Base-by-base conservation (phyloP, 2,797 vertebrate genomes). In the Coracias cyanogaster region DNA sequence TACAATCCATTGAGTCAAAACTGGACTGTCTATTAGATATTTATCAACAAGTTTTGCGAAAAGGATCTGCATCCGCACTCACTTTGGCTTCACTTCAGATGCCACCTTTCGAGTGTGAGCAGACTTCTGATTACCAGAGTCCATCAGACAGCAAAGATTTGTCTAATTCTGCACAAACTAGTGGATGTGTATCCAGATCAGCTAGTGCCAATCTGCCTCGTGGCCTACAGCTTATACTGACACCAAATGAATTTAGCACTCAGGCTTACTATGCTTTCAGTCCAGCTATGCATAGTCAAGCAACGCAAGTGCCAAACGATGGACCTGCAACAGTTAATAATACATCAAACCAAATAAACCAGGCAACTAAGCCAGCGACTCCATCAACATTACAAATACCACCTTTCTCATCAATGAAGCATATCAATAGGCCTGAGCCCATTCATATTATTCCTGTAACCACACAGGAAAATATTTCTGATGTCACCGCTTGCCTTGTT, bases 1-100 rank as follows among this genome's bases (percentile, higher is more conserved):
- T 99, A 62, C 99, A 99, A 97, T 99, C 99, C 33, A 99, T 99
- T 57, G 99, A 99, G 97, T 99, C 99, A 49, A 99, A 99, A 98
- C 89, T 99, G 81, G 99, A 99, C 97, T 99, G 99, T 35, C 98
- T 99, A 33, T 98, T 99, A 61, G 99, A 99, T 90, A 99, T 99
- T 94, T 99, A 99, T 88, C 99, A 99, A 21, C 99, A 99, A 96
- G 99, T 99, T 90, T 96, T 99, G 95, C 98, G 98, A 57, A 99
- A 99, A 97, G 99, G 99, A 92, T 99, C 99, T 3, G 98, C 99
- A 9, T 99, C 99, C 0, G 98, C 99, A 9, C 98, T 99, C 93
- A 98, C 99, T 5, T 97, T 99, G 81, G 98, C 99, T 93, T 99
- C 99, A 15, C 97, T 99, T 96, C 98, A 98, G 92, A 98, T 98